Base-by-base conservation (phyloP, 2,888 invertebrate genomes). In the Cactoblastis cactorum region DNA sequence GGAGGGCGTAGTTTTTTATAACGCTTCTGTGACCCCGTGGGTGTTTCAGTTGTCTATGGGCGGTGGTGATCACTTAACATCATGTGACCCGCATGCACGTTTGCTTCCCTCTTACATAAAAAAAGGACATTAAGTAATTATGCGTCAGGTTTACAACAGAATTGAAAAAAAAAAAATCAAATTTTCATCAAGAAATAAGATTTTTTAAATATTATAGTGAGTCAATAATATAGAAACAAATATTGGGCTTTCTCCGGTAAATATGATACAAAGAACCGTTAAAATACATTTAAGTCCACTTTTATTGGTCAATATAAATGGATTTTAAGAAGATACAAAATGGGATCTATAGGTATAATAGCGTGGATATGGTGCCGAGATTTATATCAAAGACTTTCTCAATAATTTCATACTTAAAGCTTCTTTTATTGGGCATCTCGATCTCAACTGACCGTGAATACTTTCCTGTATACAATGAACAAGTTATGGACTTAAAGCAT, bases 381-480 rank as follows among this genome's bases (percentile, higher is more conserved):
- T 24, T 28, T 9, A 32, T 15, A 15, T 28, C 11, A 17, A 43
- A 17, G 15, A n/a, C 45, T 46, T 34, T 34, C 33, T 9, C 19
- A 34, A 46, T 46, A 46, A 34, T 46, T 33, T 34, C n/a, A 48
- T 48, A 37, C 17, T 9, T 32, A 32, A 45, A 18, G 32, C 11
- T n/a, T 14, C 9, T 24, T 37, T 28, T 28, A 48, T 22, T 24
- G 6, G 15, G 24, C 37, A 24, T 48, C 47, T 37, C 45, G 12
- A n/a, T 45, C 17, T 15, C 37, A 15, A 48, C 28, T 37, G 35
- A 35, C 47, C 37, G 47, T 37, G 37, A 48, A 48, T 48, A 35
- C 24, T 37, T 48, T 48, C 17, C 37, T 24, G 37, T 24, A 17
- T 18, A 19, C 11, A 24, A 48, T 37, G 24, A 28, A 22, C 47